Conservation (phyloP, 2,797 vertebrate species). For the Pampus argenteus region DNA sequence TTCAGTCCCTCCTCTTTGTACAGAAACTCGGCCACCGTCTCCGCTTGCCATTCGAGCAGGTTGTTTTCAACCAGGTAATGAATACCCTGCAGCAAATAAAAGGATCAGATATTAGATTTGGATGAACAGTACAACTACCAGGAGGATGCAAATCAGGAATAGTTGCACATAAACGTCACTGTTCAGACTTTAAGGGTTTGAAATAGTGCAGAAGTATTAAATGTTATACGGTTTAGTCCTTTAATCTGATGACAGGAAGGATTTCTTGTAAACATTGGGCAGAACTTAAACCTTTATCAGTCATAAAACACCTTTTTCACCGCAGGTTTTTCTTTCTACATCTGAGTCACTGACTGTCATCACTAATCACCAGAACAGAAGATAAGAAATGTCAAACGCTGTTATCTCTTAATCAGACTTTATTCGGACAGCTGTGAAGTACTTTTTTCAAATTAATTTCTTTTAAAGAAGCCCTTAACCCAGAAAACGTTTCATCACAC, state of each 20-base stretch:
- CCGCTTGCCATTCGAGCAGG: conserved; percentile 82
- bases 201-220: neutral
- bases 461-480: conserved; percentile 12
- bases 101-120: neutral
- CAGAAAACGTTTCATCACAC: rapidly evolving
- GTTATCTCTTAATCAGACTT: conserved; percentile 21
- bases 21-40: conserved; percentile 90
- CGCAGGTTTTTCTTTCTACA: neutral
- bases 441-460: conserved; percentile 24
- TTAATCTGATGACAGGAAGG: neutral
- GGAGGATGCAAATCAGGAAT: neutral
- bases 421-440: conserved; percentile 23
- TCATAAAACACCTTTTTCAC: conserved; percentile 9
- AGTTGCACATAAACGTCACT: neutral
- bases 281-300: neutral
- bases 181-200: neutral
- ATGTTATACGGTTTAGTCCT: neutral
- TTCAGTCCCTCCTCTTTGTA: conserved; percentile 95
- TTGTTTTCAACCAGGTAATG: conserved; percentile 86
- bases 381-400: neutral
- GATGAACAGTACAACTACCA: neutral
- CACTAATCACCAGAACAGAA: conserved; percentile 1
- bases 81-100: conserved; percentile 84
- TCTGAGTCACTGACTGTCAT: conserved; percentile 4
- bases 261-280: neutral